Evolutionary conservation across 2,113 vertebrate genomes (phyloP), one percentile per base, ranked within the genome.

Genomic region (Hemicordylus capensis): DNA sequence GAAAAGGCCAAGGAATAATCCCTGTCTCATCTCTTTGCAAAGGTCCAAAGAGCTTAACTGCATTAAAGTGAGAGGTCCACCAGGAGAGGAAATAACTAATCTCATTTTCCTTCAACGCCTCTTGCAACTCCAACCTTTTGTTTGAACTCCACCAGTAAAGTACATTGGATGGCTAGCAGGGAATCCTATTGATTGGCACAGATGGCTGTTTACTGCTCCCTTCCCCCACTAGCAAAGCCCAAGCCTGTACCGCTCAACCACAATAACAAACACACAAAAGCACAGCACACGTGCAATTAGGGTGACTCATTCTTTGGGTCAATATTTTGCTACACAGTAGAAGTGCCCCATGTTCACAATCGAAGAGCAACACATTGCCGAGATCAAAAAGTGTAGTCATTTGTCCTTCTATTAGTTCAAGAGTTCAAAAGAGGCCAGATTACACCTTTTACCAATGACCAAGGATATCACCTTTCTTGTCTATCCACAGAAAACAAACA

Each of bases 121-220:
- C 39, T 48, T 34, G 59, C 59, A 20, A 19, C 66, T 48, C 51
- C 69, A 69, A 42, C 67, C 63, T 34, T 84, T 64, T 66, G n/a
- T 42, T 78, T 83, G 87, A 14, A 59, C 82, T 67, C n/a, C 19
- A 69, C 20, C 83, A 83, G 56, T 17, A 84, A 84, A 70, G 70
- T 7, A 10, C 39, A 66, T 54, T 44, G 26, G 11, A 6, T 31
- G 28, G 11, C 28, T 46, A 37, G 17, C 12, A 34, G 0, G 56
- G 20, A 80, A 0, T 83, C 84, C 87, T n/a, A 20, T 0, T 4
- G 81, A 66, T 59, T 64, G 70, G 39, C 31, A 74, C 69, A 80
- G 74, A 9, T 12, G 69, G 75, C 37, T 59, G 22, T 22, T 84
- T n/a, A 83, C 34, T 1, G 2, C 22, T 67, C 73, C 74, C 90